Conservation (phyloP, 2,113 vertebrate genomes). For the Microcebus ravelobensis region DNA sequence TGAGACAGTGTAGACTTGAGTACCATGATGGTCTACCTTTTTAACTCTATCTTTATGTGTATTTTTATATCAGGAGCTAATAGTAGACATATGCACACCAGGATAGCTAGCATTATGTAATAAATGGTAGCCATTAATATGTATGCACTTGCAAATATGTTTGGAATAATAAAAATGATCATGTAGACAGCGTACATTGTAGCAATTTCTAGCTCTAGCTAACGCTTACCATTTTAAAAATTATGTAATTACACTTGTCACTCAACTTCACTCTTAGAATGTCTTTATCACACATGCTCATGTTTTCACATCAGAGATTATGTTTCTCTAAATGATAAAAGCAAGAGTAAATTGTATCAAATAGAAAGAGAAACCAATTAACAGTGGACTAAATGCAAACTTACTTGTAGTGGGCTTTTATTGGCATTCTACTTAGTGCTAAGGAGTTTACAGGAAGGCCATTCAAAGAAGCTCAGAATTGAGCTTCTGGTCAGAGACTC, state of each 20-base stretch:
- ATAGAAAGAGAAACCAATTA: background rate
- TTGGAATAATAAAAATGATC: background rate
- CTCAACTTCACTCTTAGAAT: background rate
- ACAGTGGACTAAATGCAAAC: background rate
- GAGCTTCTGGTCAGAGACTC: background rate
- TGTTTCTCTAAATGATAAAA: background rate
- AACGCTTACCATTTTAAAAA: background rate
- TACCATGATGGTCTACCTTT: background rate
- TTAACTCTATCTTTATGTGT: background rate
- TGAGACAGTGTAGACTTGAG: background rate
- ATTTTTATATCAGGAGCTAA: background rate
- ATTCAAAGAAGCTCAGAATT: background rate
- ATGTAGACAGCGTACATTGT: background rate
- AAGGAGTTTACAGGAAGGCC: background rate
- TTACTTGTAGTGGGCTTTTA: background rate
- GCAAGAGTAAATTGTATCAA: background rate
- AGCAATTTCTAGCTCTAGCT: background rate
- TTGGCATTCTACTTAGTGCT: background rate
- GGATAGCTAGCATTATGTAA: background rate
- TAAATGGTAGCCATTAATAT: background rate
- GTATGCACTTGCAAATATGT: background rate
- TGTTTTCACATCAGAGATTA: background rate
- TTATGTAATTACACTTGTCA: background rate
- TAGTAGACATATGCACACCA: background rate
- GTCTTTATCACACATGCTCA: background rate